Percentiles rank a stretch among this genome's conserved stretches.
These are phyloP conservation scores for Xiphophorus maculatus DNA, from an alignment of 2,113 vertebrate species.

Conservation along the genomic window DNA sequence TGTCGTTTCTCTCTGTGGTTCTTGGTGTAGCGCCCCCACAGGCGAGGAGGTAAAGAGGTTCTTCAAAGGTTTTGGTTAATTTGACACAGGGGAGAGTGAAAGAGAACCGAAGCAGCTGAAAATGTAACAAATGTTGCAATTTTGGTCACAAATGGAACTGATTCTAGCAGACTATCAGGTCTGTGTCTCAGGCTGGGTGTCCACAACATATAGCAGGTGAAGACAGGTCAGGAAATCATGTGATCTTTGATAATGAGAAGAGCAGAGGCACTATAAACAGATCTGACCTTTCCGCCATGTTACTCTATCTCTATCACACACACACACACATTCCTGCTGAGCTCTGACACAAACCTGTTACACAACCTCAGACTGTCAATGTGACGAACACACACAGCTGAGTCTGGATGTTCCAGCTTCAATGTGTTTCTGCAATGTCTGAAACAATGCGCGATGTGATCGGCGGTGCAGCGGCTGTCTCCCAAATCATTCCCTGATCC, in stretches of 20 bases:
- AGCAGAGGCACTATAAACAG: slow-evolving; percentile 54
- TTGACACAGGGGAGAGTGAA: no score
- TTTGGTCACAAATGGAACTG: no score
- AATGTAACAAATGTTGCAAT: no score
- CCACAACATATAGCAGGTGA: neutral
- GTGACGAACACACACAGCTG: slow-evolving; percentile 38
- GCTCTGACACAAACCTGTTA: slow-evolving; percentile 43
- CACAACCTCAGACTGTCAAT: slow-evolving; percentile 56
- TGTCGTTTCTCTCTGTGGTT: no score
- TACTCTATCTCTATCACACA: slow-evolving; percentile 9
- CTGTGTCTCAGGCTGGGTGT: neutral
- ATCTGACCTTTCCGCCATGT: slow-evolving; percentile 17
- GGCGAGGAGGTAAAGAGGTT: no score
- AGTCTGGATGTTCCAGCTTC: neutral
- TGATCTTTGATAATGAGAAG: slow-evolving; percentile 52
- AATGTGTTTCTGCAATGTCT: neutral
- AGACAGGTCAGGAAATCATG: slow-evolving; percentile 24
- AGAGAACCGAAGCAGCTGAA: no score
- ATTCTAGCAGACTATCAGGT: no score
- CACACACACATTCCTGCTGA: slow-evolving; percentile 15
- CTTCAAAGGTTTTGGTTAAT: no score
- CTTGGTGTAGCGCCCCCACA: no score
- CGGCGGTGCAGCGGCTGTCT: neutral
- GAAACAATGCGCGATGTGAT: neutral
- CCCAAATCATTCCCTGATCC: neutral